Percentiles rank a stretch among this genome's conserved stretches.
Evolutionary conservation across 1,140 invertebrate species (phyloP).

Genomic region (Drosophila rufa): DNA sequence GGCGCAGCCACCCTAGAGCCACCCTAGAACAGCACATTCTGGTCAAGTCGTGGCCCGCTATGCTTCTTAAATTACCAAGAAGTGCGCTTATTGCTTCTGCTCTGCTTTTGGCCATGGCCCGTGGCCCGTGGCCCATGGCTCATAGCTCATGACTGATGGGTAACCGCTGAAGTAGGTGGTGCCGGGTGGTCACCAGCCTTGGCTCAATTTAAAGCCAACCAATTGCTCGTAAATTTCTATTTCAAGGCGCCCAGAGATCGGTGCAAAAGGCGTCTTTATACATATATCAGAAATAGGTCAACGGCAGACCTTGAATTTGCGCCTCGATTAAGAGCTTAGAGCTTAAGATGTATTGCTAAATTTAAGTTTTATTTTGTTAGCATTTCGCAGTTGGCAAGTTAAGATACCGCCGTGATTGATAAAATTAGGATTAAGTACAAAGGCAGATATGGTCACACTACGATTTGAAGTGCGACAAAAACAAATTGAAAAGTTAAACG

Average conservation of each 20-base stretch:
- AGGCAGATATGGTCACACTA: too few species aligned
- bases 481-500: too few species aligned
- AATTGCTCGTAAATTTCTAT: slow-evolving; percentile 37
- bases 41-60: slow-evolving; percentile 46
- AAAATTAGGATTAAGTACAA: too few species aligned
- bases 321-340: too few species aligned
- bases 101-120: slow-evolving; percentile 42
- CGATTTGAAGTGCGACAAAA: too few species aligned
- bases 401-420: too few species aligned
- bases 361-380: too few species aligned
- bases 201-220: slow-evolving; percentile 56
- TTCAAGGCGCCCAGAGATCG: slow-evolving; percentile 3
- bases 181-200: slow-evolving; percentile 35
- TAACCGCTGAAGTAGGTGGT: too few species aligned
- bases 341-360: too few species aligned
- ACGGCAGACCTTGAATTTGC: too few species aligned
- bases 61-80: slow-evolving; percentile 78
- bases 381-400: too few species aligned
- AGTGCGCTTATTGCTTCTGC: slow-evolving; percentile 64
- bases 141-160: slow-evolving; percentile 17
- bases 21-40: slow-evolving; percentile 12
- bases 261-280: background rate
- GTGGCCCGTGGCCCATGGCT: slow-evolving; percentile 34
- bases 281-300: too few species aligned
- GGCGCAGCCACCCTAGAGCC: background rate